These are phyloP conservation scores for Philypnodon macrostomus DNA, from an alignment of 2,797 vertebrate genomes.

Conservation along the genomic window DNA sequence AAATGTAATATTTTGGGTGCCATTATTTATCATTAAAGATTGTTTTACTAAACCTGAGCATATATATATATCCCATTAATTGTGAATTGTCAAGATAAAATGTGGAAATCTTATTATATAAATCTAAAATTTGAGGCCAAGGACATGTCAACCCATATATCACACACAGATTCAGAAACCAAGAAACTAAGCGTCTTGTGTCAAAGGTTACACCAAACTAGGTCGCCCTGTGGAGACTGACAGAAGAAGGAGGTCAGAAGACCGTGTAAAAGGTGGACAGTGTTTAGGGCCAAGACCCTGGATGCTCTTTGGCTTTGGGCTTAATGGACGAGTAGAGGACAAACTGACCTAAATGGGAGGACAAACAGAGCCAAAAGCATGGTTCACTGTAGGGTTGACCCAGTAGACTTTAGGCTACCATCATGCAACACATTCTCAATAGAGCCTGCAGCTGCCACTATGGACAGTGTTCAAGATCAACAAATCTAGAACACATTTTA, in stretches of 20 bases:
- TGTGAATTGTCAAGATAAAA: too few relatives aligned
- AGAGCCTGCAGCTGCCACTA: too few relatives aligned
- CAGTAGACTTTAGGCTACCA: too few relatives aligned
- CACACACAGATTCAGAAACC: constrained; percentile 34
- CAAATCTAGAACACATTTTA: too few relatives aligned
- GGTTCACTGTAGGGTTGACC: constrained; percentile 1
- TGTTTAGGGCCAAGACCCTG: constrained; percentile 32
- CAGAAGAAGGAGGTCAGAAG: constrained; percentile 40
- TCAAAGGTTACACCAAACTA: constrained; percentile 55
- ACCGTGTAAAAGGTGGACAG: constrained; percentile 46
- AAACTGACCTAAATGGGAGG: constrained; percentile 56
- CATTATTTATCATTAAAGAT: too few relatives aligned
- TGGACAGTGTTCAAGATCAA: too few relatives aligned
- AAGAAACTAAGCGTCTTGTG: constrained; percentile 34
- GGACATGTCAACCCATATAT: constrained; percentile 58
- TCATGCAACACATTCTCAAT: too few relatives aligned
- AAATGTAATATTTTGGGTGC: too few relatives aligned
- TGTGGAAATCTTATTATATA: too few relatives aligned
- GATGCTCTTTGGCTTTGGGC: constrained; percentile 33
- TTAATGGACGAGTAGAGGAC: constrained; percentile 49
- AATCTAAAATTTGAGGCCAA: constrained; percentile 40
- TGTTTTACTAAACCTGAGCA: too few relatives aligned
- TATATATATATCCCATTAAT: too few relatives aligned
- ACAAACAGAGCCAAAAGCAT: constrained; percentile 47
- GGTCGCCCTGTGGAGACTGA: constrained; percentile 47